Evolutionary conservation across 2,888 invertebrate genomes (phyloP).

Genomic region (Oligia latruncula): DNA sequence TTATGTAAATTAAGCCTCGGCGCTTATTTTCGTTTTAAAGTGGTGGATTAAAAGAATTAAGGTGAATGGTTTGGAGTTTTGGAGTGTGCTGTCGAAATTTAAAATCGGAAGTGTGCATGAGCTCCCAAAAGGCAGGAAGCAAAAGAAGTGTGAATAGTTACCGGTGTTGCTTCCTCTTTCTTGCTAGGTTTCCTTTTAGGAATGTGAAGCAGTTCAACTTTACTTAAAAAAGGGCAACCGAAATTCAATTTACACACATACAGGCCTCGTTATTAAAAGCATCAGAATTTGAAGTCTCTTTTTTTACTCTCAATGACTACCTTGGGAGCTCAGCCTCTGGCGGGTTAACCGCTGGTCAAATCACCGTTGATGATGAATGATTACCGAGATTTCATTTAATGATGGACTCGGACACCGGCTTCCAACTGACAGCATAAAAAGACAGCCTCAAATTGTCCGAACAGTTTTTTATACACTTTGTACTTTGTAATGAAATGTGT

Average conservation of each 20-base stretch:
- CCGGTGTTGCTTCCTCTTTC: conserved; percentile 15
- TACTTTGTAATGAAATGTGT: conserved; percentile 80
- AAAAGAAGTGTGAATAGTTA: conserved; percentile 30
- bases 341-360: conserved; percentile 84
- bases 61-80: conserved; percentile 32
- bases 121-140: conserved; percentile 30
- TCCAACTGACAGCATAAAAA: conserved; percentile 82
- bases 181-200: background rate
- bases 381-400: conserved; percentile 88
- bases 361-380: conserved; percentile 88
- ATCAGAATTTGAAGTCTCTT: conserved; percentile 72
- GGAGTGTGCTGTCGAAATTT: conserved; percentile 28
- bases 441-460: conserved; percentile 72
- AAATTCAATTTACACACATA: conserved; percentile 26
- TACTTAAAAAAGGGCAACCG: background rate
- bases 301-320: conserved; percentile 77
- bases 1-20: conserved; percentile 71
- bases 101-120: conserved; percentile 41
- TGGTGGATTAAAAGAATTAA: conserved; percentile 50
- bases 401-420: conserved; percentile 79
- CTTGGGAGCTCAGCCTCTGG: conserved; percentile 79
- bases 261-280: conserved; percentile 71
- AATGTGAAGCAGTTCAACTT: conserved; percentile 13
- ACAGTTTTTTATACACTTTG: conserved; percentile 68
- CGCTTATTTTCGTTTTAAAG: conserved; percentile 57